phyloP scores from a whole-genome alignment of 1,140 invertebrate genomes.

The Antheraea mylitta region DNA sequence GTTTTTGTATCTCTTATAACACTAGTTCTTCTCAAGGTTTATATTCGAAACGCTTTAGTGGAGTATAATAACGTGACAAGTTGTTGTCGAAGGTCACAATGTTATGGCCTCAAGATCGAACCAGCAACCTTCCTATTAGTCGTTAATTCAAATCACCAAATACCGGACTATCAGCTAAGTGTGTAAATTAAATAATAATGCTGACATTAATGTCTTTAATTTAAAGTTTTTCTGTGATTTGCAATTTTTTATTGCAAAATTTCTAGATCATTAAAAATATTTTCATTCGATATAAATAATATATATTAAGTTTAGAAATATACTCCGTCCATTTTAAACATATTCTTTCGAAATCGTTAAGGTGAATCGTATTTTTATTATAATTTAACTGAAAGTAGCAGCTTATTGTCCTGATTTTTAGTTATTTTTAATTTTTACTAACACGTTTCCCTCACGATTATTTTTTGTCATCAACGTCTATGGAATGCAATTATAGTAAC shows the following conservation, averaged over 20 bases:
- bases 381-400: neutral
- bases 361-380: neutral
- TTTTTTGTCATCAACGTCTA: no score
- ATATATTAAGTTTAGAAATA: conserved; percentile 19
- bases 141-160: neutral
- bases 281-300: conserved; percentile 19
- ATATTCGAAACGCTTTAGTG: neutral
- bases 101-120: neutral
- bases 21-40: no score
- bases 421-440: no score
- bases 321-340: conserved; percentile 11
- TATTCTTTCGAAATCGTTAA: conserved; percentile 18
- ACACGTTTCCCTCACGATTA: no score
- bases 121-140: neutral
- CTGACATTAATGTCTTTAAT: conserved; percentile 22
- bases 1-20: no score
- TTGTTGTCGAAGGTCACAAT: neutral
- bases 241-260: conserved; percentile 24
- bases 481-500: no score
- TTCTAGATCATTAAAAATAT: conserved; percentile 24
- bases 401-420: neutral
- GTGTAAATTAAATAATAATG: conserved; percentile 23
- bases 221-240: conserved; percentile 21
- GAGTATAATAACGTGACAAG: neutral
- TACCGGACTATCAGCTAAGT: conserved; percentile 7